phyloP scores from a whole-genome alignment of 2,888 invertebrate species.

The Epinotia bilunana region DNA sequence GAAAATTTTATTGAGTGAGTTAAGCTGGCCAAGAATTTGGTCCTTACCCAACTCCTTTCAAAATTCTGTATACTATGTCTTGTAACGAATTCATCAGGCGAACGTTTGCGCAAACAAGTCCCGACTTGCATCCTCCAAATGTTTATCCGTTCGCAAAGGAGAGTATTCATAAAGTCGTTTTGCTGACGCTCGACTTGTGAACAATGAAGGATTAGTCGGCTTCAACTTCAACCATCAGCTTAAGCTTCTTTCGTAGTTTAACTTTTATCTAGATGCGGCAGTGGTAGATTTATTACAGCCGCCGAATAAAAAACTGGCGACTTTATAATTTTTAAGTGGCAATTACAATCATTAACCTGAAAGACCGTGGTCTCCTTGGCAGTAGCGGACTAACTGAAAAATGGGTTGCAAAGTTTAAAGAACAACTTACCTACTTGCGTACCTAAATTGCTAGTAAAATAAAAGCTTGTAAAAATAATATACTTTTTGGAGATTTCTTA shows the following conservation, averaged over 20 bases:
- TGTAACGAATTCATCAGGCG: slow-evolving; percentile 13
- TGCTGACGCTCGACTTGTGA: slow-evolving; percentile 12
- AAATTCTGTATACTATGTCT: slow-evolving; percentile 4
- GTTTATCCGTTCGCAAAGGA: slow-evolving; percentile 14
- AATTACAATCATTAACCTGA: no score
- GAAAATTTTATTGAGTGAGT: no score
- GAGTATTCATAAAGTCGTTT: slow-evolving; percentile 15
- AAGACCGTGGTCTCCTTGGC: no score
- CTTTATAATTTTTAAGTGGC: no score
- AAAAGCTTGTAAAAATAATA: neutral
- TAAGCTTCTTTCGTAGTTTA: slow-evolving; percentile 23
- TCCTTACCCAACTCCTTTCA: neutral
- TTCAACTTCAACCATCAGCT: slow-evolving; percentile 10
- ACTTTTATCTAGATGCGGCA: slow-evolving; percentile 1
- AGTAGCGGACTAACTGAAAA: no score
- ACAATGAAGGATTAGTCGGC: slow-evolving; percentile 19
- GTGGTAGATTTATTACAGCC: neutral
- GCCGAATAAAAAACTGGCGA: no score
- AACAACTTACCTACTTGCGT: no score
- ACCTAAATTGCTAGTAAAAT: no score
- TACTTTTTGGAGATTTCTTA: neutral
- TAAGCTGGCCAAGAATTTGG: no score
- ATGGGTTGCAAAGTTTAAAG: no score
- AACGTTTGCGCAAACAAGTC: slow-evolving; percentile 4
- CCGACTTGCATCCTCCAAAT: neutral